phyloP scores from a whole-genome alignment of 2,797 vertebrate genomes.

The Syngnathus rostellatus region DNA sequence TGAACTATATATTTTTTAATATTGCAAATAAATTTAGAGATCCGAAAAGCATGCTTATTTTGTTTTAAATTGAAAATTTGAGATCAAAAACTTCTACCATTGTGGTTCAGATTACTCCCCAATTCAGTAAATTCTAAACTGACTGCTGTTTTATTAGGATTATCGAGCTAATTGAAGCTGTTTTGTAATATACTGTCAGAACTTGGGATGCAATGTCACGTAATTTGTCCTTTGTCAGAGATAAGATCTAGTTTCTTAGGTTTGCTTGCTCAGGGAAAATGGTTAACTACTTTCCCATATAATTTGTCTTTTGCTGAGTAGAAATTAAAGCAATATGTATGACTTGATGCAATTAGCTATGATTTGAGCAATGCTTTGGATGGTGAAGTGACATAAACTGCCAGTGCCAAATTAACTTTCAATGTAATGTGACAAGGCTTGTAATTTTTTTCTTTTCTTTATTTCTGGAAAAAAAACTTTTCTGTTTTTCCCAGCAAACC shows the following conservation, averaged over 20 bases:
- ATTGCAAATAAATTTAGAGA: neutral
- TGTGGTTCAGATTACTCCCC: neutral
- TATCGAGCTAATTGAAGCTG: neutral
- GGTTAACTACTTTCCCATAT: neutral
- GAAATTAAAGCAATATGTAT: neutral
- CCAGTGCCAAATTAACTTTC: neutral
- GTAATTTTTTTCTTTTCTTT: neutral
- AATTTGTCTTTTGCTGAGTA: neutral
- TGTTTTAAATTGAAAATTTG: neutral
- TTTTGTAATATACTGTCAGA: neutral
- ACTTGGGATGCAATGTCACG: neutral
- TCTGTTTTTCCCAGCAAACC: neutral
- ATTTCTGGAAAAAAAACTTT: neutral
- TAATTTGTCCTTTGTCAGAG: neutral
- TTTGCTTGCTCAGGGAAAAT: neutral
- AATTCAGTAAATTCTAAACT: neutral
- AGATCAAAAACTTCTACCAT: neutral
- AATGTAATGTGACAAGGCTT: neutral
- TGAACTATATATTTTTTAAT: neutral
- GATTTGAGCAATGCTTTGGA: neutral
- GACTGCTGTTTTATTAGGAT: neutral
- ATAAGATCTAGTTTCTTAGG: neutral
- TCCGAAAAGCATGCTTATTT: neutral
- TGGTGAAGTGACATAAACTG: neutral
- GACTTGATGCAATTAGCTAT: neutral